Evolutionary conservation across 1,140 invertebrate genomes (phyloP).

Genomic region (Drosophila novamexicana): DNA sequence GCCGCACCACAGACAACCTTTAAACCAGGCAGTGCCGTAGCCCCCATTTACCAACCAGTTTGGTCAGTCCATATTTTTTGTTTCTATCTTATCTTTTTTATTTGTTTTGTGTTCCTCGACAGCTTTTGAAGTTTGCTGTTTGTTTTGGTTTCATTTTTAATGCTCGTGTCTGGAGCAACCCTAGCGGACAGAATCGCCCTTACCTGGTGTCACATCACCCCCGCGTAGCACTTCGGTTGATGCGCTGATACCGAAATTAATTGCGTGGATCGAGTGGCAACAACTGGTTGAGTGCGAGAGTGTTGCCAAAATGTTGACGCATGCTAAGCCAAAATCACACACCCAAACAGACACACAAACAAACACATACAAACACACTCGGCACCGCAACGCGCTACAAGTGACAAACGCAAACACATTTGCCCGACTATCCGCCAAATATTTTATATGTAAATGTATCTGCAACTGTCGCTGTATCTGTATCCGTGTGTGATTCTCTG

Average conservation of each 20-base stretch:
- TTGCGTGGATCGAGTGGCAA: conserved; percentile 79
- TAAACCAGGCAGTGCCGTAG: conserved; percentile 54
- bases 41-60: neutral
- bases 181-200: conserved; percentile 45
- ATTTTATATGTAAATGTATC: conserved; percentile 35
- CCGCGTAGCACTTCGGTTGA: conserved; percentile 53
- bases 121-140: conserved; percentile 78
- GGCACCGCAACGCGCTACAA: conserved; percentile 64
- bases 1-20: conserved; percentile 40
- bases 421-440: conserved; percentile 62
- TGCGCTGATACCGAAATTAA: conserved; percentile 77
- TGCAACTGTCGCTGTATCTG: conserved; percentile 11
- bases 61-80: conserved; percentile 23
- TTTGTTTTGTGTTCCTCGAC: conserved; percentile 45
- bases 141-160: conserved; percentile 81
- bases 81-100: conserved; percentile 41
- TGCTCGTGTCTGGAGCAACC: conserved; percentile 41
- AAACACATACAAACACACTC: conserved; percentile 23
- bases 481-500: conserved; percentile 17
- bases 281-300: conserved; percentile 49
- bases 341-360: conserved; percentile 31
- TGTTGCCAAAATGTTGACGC: conserved; percentile 78
- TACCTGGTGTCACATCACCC: conserved; percentile 24
- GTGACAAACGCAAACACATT: conserved; percentile 82
- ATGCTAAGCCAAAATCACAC: conserved; percentile 60